Evolutionary conservation across 53 echinoderm and acorn worm species (phyloP), one percentile per base, ranked within the genome.

Genomic region (Echinometra lucunter): DNA sequence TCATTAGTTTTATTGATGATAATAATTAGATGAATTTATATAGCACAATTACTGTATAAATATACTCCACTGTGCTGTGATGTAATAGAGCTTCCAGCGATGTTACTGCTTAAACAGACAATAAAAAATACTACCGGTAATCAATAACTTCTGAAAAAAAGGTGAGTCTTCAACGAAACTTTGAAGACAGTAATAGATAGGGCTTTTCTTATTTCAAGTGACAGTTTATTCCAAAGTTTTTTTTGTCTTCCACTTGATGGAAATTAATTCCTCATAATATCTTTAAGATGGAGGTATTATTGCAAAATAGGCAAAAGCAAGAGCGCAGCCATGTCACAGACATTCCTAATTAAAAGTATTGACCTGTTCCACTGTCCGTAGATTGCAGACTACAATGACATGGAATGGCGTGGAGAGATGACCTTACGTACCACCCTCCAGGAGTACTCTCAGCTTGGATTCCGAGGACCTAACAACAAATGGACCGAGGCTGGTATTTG

Each of bases 371-470:
- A 21, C 23, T 74, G 37, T 74, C 74, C 74, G 13, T 66, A 98
- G 99, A 96, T 99, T 28, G 96, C 94, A 5, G 94, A 85, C 72
- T 97, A 99, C 95, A 96, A 96, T 37, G 96, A 91, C 53, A 87
- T 96, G 42, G 99, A 99, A 30, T 99, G 99, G 99, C 87, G 95
- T 13, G 98, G 97, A 42, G 97, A 99, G 96, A 98, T 99, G 88
- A 99, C 99, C n/a, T 89, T 99, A 37, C 89, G 98, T 12, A 96
- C 96, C 88, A 96, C 96, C 49, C 89, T 99, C 56, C 97, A 99
- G 90, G 97, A 98, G 74, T 98, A 97, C 70, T 98, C 96, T 74
- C 97, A 97, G 96, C 96, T 97, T 91, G 97, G 97, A 49, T 98
- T 98, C 96, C 95, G 96, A 49, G 98, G 98, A 4, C 96, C 95